Conservation (phyloP, 2,888 invertebrate species). For the Cryptocheilus praepositus region DNA sequence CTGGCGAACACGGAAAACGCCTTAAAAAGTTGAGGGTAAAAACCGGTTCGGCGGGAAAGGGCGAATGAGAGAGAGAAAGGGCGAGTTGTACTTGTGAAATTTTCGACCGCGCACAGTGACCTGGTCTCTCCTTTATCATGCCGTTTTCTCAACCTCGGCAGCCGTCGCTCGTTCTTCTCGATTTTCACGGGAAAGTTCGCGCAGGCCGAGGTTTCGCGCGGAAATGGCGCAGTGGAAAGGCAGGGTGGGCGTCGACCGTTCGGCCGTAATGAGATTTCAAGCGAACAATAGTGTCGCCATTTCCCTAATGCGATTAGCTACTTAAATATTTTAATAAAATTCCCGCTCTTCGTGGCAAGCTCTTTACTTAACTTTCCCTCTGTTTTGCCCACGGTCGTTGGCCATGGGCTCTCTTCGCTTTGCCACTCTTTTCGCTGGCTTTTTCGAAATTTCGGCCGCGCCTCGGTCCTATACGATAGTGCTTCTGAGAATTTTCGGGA, state of each 20-base stretch:
- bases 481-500: too few relatives aligned
- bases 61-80: too few relatives aligned
- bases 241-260: conserved; percentile 33
- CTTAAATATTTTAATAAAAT: conserved; percentile 69
- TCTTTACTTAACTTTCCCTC: conserved; percentile 51
- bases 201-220: conserved; percentile 43
- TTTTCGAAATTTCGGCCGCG: conserved; percentile 17
- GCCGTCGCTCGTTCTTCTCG: conserved; percentile 37
- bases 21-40: too few relatives aligned
- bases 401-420: not conserved
- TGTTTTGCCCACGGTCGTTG: conserved; percentile 24
- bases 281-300: conserved; percentile 63
- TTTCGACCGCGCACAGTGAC: conserved; percentile 17
- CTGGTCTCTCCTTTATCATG: conserved; percentile 14
- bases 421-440: conserved; percentile 13
- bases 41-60: too few relatives aligned
- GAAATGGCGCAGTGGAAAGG: too few relatives aligned
- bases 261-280: conserved; percentile 62
- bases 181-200: conserved; percentile 53
- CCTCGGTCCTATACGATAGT: not conserved
- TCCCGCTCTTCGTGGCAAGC: conserved; percentile 47
- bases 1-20: too few relatives aligned
- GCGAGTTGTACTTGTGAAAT: too few relatives aligned
- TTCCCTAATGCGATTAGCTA: conserved; percentile 67
- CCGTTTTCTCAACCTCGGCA: conserved; percentile 7